These are phyloP conservation scores for Julus scandinavius DNA, from an alignment of 2,888 invertebrate genomes.

Conservation along the genomic window DNA sequence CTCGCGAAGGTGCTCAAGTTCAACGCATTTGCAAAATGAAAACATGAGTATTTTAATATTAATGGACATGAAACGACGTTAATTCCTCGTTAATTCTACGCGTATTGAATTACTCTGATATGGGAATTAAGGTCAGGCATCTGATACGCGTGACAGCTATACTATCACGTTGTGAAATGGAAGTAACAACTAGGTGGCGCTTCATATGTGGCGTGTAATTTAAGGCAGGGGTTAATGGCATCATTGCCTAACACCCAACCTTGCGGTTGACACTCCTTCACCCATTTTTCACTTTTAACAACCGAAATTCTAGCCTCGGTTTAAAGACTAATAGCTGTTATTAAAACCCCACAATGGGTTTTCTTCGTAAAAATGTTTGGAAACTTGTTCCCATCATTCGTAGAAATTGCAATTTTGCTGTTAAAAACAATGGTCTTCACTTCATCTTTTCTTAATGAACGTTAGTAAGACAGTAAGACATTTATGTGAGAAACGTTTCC, in stretches of 20 bases:
- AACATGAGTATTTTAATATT: not conserved
- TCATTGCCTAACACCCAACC: not conserved
- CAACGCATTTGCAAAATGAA: slow-evolving; percentile 28
- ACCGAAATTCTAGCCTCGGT: no score
- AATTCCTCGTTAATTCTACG: not conserved
- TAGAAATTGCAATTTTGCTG: not conserved
- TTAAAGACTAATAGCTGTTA: no score
- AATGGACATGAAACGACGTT: slow-evolving; percentile 27
- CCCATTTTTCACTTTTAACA: not conserved
- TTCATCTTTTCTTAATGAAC: no score
- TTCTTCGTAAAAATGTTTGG: not conserved
- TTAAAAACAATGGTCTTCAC: no score
- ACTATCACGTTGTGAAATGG: not conserved
- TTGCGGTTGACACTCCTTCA: not conserved
- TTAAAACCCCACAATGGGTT: no score
- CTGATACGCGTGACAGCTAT: not conserved
- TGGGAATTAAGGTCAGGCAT: not conserved
- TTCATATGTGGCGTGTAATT: not conserved
- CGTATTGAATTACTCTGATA: slow-evolving; percentile 30
- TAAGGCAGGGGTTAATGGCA: not conserved
- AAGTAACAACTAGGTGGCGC: not conserved
- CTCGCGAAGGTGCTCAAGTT: not conserved
- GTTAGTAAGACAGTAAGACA: no score
- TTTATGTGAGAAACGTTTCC: no score
- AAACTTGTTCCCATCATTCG: no score